These are phyloP conservation scores for Montipora foliosa DNA, from an alignment of 64 coral and sea anemone species.

Conservation along the genomic window DNA sequence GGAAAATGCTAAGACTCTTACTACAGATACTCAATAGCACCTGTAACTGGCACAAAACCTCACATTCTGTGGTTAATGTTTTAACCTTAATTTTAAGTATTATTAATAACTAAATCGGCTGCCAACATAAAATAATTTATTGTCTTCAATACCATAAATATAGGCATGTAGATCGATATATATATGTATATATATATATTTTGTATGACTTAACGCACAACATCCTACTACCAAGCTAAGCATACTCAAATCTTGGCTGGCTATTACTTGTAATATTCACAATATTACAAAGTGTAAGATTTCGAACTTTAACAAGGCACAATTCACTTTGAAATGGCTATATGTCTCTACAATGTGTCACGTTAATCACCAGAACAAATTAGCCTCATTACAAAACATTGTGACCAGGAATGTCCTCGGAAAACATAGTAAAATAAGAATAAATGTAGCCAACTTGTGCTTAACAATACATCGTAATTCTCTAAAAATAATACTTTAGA, in stretches of 20 bases:
- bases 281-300: slow-evolving; percentile 37
- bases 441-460: neutral
- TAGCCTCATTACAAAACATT: neutral
- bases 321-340: slow-evolving; percentile 27
- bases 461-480: neutral
- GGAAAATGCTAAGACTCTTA: neutral
- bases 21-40: neutral
- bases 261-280: slow-evolving; percentile 17
- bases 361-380: neutral
- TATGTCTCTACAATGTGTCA: slow-evolving; percentile 10
- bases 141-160: slow-evolving; percentile 57
- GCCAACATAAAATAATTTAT: slow-evolving; percentile 66
- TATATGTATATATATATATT: slow-evolving; percentile 24
- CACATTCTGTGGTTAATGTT: slow-evolving; percentile 21
- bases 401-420: neutral
- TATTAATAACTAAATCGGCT: slow-evolving; percentile 33
- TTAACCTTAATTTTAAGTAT: slow-evolving; percentile 18
- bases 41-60: neutral
- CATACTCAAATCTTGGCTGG: slow-evolving; percentile 9
- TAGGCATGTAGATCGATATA: slow-evolving; percentile 48
- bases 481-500: slow-evolving; percentile 42
- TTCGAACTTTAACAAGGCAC: slow-evolving; percentile 9
- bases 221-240: slow-evolving; percentile 12
- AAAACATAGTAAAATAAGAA: neutral
- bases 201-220: slow-evolving; percentile 9